Evolutionary conservation across 92 coral and sea anemone species (phyloP).

Genomic region (Porites cylindrica): DNA sequence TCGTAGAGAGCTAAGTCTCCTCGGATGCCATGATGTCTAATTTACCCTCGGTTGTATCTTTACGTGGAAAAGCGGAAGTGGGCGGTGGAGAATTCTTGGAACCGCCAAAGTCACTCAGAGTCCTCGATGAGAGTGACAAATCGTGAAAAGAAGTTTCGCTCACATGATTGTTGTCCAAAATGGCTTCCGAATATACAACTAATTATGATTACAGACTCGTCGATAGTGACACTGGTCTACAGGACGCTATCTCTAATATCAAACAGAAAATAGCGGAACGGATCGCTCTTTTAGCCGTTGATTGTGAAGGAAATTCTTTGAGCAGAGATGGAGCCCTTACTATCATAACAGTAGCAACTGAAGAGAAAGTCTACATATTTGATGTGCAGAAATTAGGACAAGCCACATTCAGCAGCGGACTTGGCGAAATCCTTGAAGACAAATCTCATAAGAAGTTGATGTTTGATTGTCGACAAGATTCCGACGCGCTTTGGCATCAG

Average conservation of each 20-base stretch:
- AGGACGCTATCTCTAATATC: conserved; percentile 68
- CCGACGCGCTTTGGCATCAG: conserved; percentile 80
- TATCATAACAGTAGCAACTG: conserved; percentile 73
- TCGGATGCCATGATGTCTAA: background rate
- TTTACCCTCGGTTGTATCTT: background rate
- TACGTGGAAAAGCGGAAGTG: conserved; percentile 30
- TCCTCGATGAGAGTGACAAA: background rate
- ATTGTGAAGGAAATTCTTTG: conserved; percentile 81
- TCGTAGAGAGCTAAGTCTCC: background rate
- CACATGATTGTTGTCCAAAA: background rate
- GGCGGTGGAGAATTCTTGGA: conserved; percentile 13
- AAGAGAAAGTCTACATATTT: conserved; percentile 78
- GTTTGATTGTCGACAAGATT: conserved; percentile 87
- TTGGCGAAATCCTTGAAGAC: conserved; percentile 79
- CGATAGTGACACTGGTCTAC: conserved; percentile 62
- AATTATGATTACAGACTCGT: conserved; percentile 53
- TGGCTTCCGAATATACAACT: conserved; percentile 27
- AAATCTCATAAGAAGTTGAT: conserved; percentile 67
- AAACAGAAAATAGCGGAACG: conserved; percentile 42
- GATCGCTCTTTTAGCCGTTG: conserved; percentile 74
- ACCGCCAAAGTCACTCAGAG: background rate
- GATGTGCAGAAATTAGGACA: conserved; percentile 70
- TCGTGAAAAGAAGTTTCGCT: too few species aligned
- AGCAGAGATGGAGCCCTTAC: conserved; percentile 81
- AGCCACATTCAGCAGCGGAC: conserved; percentile 69